Evolutionary conservation across 1,140 invertebrate genomes (phyloP), one percentile per base, ranked within the genome.

Genomic region (Diplogasteroides magnus): DNA sequence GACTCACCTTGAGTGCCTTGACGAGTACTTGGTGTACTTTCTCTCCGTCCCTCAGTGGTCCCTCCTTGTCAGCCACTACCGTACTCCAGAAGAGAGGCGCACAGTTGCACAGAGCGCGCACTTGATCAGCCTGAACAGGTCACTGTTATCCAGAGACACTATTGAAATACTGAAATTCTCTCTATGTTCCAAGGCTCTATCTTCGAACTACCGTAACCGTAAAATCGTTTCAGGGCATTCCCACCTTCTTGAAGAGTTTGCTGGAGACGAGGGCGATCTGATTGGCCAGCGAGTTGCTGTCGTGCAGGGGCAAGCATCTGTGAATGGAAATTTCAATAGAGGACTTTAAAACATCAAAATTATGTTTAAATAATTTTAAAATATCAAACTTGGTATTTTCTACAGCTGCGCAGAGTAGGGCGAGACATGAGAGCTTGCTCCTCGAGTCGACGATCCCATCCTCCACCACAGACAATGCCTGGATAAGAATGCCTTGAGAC

Each of bases 371-470:
- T n/a, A n/a, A n/a, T n/a, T n/a, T n/a, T n/a, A n/a, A n/a, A n/a
- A n/a, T n/a, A n/a, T n/a, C n/a, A n/a, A n/a, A n/a, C n/a, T n/a
- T n/a, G n/a, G n/a, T n/a, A n/a, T n/a, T n/a, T n/a, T n/a, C n/a
- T n/a, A n/a, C n/a, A n/a, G n/a, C n/a, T n/a, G n/a, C n/a, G n/a
- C n/a, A n/a, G n/a, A n/a, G n/a, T n/a, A n/a, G n/a, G n/a, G n/a
- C n/a, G n/a, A n/a, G n/a, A n/a, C n/a, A n/a, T n/a, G n/a, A n/a
- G n/a, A n/a, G n/a, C n/a, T n/a, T n/a, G n/a, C n/a, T n/a, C n/a
- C n/a, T n/a, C n/a, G n/a, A n/a, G n/a, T n/a, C n/a, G n/a, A n/a
- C 93, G 77, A 98, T 96, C 85, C 98, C 96, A 83, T 99, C 96
- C 84, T 98, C 96, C 79, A 98, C 98, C 62, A 99, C 85, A 0